Percentiles rank a stretch among this genome's conserved stretches.
Conservation (phyloP, 2,797 vertebrate genomes). For the Channallabes apus region DNA sequence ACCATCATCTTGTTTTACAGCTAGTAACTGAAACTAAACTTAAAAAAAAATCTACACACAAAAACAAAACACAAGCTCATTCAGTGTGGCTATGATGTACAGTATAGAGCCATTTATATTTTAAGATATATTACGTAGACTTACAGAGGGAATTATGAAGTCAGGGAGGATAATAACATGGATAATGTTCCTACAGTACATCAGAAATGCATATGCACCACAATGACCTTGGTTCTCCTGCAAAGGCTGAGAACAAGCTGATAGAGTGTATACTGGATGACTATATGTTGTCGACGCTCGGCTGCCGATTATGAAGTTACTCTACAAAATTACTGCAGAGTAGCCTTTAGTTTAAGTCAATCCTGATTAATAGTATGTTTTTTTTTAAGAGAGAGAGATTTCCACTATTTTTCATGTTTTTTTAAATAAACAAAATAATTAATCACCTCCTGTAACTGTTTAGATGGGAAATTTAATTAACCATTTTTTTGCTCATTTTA, state of each 20-base stretch:
- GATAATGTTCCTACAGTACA: neutral
- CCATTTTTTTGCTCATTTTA: neutral
- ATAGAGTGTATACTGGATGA: neutral
- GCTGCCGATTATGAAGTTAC: neutral
- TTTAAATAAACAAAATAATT: neutral
- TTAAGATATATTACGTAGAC: neutral
- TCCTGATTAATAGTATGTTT: neutral
- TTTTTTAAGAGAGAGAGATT: no score
- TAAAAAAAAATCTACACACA: neutral
- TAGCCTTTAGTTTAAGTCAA: neutral
- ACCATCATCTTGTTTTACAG: neutral
- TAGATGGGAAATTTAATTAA: neutral
- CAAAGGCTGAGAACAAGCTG: neutral
- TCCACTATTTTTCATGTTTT: no score
- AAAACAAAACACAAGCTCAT: neutral
- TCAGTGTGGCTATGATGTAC: neutral
- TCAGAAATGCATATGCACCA: neutral
- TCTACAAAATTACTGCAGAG: neutral
- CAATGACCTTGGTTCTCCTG: neutral
- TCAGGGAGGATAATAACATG: neutral
- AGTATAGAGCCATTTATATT: neutral
- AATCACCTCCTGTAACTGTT: neutral
- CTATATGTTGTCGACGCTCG: neutral
- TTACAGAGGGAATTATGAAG: neutral
- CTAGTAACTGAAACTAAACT: neutral